Percentiles rank a stretch among this genome's conserved stretches.
phyloP scores from a whole-genome alignment of 2,113 vertebrate genomes.

The Grammomys dolichurus region DNA sequence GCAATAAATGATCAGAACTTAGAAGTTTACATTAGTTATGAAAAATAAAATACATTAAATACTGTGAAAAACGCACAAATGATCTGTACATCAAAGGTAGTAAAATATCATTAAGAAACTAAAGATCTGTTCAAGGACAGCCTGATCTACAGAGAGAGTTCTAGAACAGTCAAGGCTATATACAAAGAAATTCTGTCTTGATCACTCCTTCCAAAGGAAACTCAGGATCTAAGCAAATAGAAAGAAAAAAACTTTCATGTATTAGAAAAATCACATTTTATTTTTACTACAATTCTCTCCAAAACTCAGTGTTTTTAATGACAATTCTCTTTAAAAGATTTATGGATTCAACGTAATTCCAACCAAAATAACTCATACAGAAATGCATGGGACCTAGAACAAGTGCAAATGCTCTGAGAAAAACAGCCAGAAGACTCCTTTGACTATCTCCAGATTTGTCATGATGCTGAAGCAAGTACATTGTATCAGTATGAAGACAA shows the following conservation, averaged over 20 bases:
- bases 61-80: constrained; percentile 7
- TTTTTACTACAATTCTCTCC: no score
- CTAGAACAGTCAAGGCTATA: no score
- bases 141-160: no score
- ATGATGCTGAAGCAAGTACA: background rate
- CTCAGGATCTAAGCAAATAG: background rate
- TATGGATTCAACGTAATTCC: background rate
- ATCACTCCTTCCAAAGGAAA: no score
- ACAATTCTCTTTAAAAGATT: background rate
- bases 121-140: no score
- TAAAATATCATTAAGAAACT: background rate
- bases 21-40: background rate
- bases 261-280: background rate
- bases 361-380: background rate
- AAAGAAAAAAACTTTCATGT: background rate
- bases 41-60: constrained; percentile 10
- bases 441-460: background rate
- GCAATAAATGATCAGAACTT: no score
- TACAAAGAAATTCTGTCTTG: no score
- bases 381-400: background rate
- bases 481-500: background rate
- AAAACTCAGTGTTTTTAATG: background rate
- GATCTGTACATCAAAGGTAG: background rate
- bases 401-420: constrained; percentile 23
- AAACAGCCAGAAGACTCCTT: background rate